Percentiles rank a stretch among this genome's conserved stretches.
Evolutionary conservation across 2,797 vertebrate species (phyloP).

Genomic region (Urosaurus nigricauda): DNA sequence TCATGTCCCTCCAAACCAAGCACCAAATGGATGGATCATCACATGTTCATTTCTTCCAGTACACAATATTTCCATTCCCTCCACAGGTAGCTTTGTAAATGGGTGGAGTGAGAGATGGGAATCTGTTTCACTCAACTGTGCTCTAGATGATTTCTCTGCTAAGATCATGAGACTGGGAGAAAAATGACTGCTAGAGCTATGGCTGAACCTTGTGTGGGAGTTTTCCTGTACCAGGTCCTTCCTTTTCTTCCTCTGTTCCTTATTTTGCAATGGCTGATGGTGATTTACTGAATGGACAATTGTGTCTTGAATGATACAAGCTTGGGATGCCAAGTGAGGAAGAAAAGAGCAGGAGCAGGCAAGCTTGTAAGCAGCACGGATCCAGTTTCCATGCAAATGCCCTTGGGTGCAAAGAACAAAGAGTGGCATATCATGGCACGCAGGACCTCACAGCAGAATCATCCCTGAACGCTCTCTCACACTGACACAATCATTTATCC

Average conservation of each 20-base stretch:
- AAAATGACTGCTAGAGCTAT: neutral
- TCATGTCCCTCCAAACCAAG: neutral
- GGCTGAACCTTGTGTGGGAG: neutral
- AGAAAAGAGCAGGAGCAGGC: conserved; percentile 24
- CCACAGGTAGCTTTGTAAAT: neutral
- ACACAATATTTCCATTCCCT: neutral
- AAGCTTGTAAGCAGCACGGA: conserved; percentile 11
- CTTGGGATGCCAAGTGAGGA: conserved; percentile 6
- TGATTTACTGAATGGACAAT: conserved; percentile 1
- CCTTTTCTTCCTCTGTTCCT: neutral
- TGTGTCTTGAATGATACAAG: conserved; percentile 16
- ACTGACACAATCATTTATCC: neutral
- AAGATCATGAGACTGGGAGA: neutral
- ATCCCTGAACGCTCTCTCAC: neutral
- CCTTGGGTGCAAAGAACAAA: conserved; percentile 19
- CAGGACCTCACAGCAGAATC: neutral
- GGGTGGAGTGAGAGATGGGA: neutral
- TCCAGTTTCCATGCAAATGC: conserved; percentile 12
- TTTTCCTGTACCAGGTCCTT: neutral
- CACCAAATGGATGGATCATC: neutral
- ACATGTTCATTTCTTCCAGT: neutral
- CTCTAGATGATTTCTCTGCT: neutral
- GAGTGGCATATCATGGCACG: neutral
- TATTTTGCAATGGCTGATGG: neutral
- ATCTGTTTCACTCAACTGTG: neutral